Conservation (phyloP, 2,888 invertebrate species). For the Coenonympha glycerion region DNA sequence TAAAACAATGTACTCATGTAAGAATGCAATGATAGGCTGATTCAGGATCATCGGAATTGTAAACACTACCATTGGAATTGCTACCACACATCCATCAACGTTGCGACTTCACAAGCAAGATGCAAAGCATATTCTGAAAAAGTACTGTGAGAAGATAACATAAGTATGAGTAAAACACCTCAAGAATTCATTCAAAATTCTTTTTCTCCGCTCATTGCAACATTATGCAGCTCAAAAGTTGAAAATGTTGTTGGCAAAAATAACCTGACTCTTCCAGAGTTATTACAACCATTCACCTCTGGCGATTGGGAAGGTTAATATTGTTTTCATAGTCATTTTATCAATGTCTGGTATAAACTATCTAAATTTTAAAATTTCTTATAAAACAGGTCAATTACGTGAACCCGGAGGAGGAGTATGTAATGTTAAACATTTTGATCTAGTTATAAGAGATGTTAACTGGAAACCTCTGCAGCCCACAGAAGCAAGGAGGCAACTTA, state of each 20-base stretch:
- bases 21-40: no score
- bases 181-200: conserved; percentile 92
- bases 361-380: conserved; percentile 25
- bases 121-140: no score
- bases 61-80: no score
- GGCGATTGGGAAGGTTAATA: conserved; percentile 74
- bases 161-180: conserved; percentile 65
- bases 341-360: not conserved
- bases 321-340: not conserved
- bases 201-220: conserved; percentile 92
- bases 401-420: conserved; percentile 87
- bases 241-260: conserved; percentile 91
- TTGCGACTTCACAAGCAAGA: no score
- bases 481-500: conserved; percentile 88
- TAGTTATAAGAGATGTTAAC: conserved; percentile 88
- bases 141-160: no score
- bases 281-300: conserved; percentile 92
- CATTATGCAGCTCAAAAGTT: conserved; percentile 87
- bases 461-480: conserved; percentile 87
- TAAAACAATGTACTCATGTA: no score
- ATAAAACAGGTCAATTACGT: conserved; percentile 82
- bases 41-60: no score
- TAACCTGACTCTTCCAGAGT: conserved; percentile 91
- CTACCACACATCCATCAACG: no score
- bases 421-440: conserved; percentile 83